Conservation (phyloP, 2,888 invertebrate genomes). For the Perizoma flavofasciatum region DNA sequence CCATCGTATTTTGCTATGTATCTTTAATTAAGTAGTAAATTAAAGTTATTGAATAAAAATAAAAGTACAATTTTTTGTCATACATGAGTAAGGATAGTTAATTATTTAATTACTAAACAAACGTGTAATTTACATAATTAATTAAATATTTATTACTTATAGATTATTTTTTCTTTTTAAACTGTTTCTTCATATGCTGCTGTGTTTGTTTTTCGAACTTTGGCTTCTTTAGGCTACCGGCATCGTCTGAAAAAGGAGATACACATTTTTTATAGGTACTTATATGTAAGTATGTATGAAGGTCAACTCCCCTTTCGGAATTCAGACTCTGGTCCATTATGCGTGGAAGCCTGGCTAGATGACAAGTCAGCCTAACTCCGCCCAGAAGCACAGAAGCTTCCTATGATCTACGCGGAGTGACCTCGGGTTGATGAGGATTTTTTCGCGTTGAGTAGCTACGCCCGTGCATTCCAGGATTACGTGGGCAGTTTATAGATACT, state of each 20-base stretch:
- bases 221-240: slow-evolving; percentile 55
- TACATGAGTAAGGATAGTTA: slow-evolving; percentile 1
- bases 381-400: no score
- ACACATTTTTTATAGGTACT: no score
- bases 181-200: slow-evolving; percentile 61
- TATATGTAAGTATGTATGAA: no score
- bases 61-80: background rate
- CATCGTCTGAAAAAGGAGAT: slow-evolving; percentile 49
- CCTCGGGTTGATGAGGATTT: no score
- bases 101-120: slow-evolving; percentile 8
- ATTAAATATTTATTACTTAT: slow-evolving; percentile 31
- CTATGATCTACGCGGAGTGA: no score
- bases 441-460: no score
- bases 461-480: no score
- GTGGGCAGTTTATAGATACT: no score
- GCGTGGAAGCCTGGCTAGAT: no score
- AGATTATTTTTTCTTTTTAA: slow-evolving; percentile 65
- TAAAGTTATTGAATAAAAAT: background rate
- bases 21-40: slow-evolving; percentile 3
- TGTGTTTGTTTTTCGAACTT: slow-evolving; percentile 68
- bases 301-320: no score
- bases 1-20: slow-evolving; percentile 13
- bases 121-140: slow-evolving; percentile 11
- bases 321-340: no score
- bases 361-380: no score